A percentile compares a stretch with the other conserved stretches of the same genome.
phyloP scores from a whole-genome alignment of 35 echinoderm and acorn worm species.

The Anneissia japonica region DNA sequence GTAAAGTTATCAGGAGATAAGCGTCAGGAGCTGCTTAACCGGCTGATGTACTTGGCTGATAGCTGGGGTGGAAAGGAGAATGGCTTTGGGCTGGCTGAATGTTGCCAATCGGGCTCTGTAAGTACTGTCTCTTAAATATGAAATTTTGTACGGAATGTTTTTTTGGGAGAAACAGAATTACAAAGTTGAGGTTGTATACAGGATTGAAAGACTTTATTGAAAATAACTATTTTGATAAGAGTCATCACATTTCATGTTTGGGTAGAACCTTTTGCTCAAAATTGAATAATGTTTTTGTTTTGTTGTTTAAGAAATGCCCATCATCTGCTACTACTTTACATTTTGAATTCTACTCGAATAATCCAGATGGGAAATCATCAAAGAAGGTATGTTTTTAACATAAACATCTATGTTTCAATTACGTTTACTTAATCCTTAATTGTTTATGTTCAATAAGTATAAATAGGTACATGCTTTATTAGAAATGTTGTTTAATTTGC shows the following conservation, averaged over 20 bases:
- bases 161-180: too few relatives aligned
- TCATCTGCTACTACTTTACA: conserved; percentile 91
- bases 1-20: conserved; percentile 85
- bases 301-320: conserved; percentile 61
- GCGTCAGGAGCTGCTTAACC: conserved; percentile 69
- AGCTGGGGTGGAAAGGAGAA: conserved; percentile 99
- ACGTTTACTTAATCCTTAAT: too few relatives aligned
- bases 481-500: too few relatives aligned
- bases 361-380: conserved; percentile 41
- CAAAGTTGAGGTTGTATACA: too few relatives aligned
- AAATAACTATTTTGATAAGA: not conserved
- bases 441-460: too few relatives aligned
- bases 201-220: too few relatives aligned
- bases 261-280: not conserved
- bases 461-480: too few relatives aligned
- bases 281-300: conserved; percentile 1
- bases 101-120: conserved; percentile 45
- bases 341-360: conserved; percentile 91
- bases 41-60: conserved; percentile 85
- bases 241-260: not conserved
- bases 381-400: too few relatives aligned
- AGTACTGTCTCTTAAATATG: not conserved
- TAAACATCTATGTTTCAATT: too few relatives aligned
- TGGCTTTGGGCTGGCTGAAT: conserved; percentile 92
- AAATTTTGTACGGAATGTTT: too few relatives aligned